These are phyloP conservation scores for Rhingia rostrata DNA, from an alignment of 2,888 invertebrate species.

Conservation along the genomic window DNA sequence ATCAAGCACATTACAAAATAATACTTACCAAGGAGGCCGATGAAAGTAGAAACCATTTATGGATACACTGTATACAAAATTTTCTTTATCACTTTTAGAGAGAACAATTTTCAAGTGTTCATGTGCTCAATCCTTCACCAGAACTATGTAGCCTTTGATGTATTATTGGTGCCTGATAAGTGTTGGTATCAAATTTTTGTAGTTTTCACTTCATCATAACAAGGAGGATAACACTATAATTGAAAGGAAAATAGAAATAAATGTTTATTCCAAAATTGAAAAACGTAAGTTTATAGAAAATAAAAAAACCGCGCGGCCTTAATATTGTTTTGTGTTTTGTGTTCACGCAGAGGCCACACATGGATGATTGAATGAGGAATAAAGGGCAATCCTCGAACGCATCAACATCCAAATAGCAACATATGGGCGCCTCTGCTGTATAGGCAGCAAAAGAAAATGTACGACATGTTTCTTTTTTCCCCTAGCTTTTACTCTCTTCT, in stretches of 20 bases:
- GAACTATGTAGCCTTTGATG: not conserved
- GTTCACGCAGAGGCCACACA: constrained; percentile 35
- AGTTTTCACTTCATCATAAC: constrained; percentile 45
- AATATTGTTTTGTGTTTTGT: constrained; percentile 20
- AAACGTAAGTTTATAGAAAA: constrained; percentile 7
- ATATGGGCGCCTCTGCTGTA: constrained; percentile 57
- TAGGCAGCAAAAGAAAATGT: constrained; percentile 53
- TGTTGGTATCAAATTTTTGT: not conserved
- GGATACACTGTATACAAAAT: constrained; percentile 66
- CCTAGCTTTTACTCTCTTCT: constrained; percentile 41
- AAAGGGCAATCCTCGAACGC: constrained; percentile 9
- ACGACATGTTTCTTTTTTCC: constrained; percentile 44
- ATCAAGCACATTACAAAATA: not conserved
- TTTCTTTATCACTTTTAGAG: constrained; percentile 64
- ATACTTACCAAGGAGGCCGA: constrained; percentile 82
- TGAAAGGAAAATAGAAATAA: constrained; percentile 21
- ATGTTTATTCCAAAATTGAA: constrained; percentile 12
- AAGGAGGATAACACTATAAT: constrained; percentile 48
- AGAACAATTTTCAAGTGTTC: constrained; percentile 42
- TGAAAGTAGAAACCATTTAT: constrained; percentile 84
- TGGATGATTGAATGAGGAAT: constrained; percentile 25
- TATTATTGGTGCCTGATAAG: constrained; percentile 29
- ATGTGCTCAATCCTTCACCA: constrained; percentile 26
- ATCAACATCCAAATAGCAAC: constrained; percentile 66
- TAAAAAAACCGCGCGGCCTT: constrained; percentile 44